Percentiles rank a stretch among this genome's conserved stretches.
Conservation (phyloP, 2,888 invertebrate genomes). For the Spicauda simplicius region DNA sequence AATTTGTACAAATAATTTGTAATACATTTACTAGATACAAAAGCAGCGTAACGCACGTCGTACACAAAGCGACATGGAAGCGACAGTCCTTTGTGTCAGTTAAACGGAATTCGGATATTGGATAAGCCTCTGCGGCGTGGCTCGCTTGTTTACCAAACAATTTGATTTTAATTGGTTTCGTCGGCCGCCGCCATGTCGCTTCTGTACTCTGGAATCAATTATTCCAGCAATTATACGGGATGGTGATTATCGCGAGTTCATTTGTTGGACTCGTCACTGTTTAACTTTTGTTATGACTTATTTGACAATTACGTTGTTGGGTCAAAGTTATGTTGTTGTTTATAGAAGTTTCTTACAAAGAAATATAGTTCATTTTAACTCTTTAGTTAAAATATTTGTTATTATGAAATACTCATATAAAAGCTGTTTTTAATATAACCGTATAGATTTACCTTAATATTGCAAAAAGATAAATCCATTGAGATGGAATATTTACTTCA, state of each 20-base stretch:
- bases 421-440: too few species aligned
- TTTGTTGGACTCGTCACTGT: conserved; percentile 3
- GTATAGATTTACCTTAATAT: too few species aligned
- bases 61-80: conserved; percentile 63
- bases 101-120: conserved; percentile 77
- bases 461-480: too few species aligned
- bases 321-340: not conserved
- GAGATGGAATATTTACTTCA: too few species aligned
- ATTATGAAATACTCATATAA: too few species aligned
- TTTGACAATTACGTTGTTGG: not conserved
- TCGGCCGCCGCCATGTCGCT: conserved; percentile 46
- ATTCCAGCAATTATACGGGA: conserved; percentile 14
- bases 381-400: too few species aligned
- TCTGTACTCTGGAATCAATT: conserved; percentile 35
- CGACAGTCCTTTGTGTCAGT: conserved; percentile 75
- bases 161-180: conserved; percentile 76
- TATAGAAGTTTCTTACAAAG: too few species aligned
- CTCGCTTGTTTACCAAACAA: conserved; percentile 68
- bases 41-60: conserved; percentile 27
- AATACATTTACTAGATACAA: conserved; percentile 17
- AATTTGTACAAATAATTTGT: conserved; percentile 29
- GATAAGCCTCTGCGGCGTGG: conserved; percentile 63
- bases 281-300: not conserved
- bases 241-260: conserved; percentile 3
- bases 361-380: too few species aligned